phyloP scores from a whole-genome alignment of 2,888 invertebrate species.

The Adelphocoris suturalis region DNA sequence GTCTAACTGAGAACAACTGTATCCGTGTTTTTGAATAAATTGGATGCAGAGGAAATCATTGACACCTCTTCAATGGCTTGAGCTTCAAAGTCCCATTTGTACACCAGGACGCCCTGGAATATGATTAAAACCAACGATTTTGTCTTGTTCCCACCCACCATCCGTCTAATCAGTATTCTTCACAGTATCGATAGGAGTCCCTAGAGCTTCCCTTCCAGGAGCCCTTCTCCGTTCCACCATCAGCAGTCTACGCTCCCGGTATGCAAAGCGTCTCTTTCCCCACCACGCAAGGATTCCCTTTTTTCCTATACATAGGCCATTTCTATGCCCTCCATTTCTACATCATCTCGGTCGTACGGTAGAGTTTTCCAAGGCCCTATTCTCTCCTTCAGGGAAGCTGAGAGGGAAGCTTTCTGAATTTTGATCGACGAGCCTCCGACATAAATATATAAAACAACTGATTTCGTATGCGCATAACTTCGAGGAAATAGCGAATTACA shows the following conservation, averaged over 20 bases:
- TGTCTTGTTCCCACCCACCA: background rate
- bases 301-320: constrained; percentile 24
- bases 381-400: background rate
- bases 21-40: background rate
- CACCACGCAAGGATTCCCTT: background rate
- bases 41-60: constrained; percentile 10
- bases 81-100: constrained; percentile 4
- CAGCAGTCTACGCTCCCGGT: background rate
- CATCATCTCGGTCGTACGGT: constrained; percentile 14
- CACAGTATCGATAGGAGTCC: background rate
- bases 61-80: constrained; percentile 25
- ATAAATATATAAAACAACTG: no score
- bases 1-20: no score
- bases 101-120: background rate
- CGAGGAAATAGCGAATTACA: no score
- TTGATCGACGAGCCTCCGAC: background rate
- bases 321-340: constrained; percentile 1
- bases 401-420: constrained; percentile 11
- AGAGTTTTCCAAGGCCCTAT: background rate
- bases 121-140: constrained; percentile 22
- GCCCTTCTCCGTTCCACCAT: background rate
- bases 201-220: background rate
- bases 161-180: constrained; percentile 12
- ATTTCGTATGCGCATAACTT: no score
- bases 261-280: constrained; percentile 8